Evolutionary conservation across 1,140 invertebrate species (phyloP).

Genomic region (Mylabris phalerata): DNA sequence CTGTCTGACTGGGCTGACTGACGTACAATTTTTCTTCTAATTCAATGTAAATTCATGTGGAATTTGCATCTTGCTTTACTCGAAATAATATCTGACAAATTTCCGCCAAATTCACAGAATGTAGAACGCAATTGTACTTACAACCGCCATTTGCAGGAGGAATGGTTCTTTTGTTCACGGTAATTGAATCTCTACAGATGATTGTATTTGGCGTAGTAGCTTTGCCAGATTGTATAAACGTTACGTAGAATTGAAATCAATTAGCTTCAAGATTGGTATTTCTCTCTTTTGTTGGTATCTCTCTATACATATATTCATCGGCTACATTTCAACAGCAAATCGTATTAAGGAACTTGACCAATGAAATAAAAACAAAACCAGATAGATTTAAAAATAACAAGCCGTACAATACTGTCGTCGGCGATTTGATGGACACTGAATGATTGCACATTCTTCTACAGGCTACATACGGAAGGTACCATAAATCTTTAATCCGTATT

Average conservation of each 20-base stretch:
- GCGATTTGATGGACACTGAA: background rate
- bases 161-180: conserved; percentile 38
- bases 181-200: conserved; percentile 36
- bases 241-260: conserved; percentile 36
- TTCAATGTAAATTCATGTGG: too few relatives aligned
- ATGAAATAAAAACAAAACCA: too few relatives aligned
- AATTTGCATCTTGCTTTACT: too few relatives aligned
- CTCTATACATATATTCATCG: too few relatives aligned
- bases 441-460: conserved; percentile 7
- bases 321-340: too few relatives aligned
- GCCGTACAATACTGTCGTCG: too few relatives aligned
- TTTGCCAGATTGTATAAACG: conserved; percentile 32
- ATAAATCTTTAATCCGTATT: conserved; percentile 25
- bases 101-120: too few relatives aligned
- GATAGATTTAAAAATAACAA: too few relatives aligned
- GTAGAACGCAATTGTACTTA: conserved; percentile 33
- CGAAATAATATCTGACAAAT: too few relatives aligned
- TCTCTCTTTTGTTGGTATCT: too few relatives aligned
- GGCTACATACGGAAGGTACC: conserved; percentile 5
- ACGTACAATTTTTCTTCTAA: conserved; percentile 6
- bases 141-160: conserved; percentile 37
- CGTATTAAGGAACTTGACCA: too few relatives aligned
- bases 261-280: conserved; percentile 23
- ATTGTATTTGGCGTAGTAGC: conserved; percentile 26
- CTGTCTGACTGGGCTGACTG: conserved; percentile 13